Conservation (phyloP, 2,888 invertebrate genomes). For the Epistrophella euchroma region DNA sequence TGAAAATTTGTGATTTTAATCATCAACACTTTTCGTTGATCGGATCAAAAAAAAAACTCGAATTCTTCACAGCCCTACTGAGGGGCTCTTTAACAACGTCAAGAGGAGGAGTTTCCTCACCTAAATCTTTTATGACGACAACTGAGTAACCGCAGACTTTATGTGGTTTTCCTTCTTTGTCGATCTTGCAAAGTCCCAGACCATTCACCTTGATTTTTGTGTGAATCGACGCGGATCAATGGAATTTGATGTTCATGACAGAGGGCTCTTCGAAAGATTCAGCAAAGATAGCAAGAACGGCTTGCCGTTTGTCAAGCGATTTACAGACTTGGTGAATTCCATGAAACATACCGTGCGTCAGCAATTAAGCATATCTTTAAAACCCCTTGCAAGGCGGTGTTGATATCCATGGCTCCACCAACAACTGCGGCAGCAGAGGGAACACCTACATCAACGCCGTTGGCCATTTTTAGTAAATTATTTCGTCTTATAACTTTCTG, state of each 20-base stretch:
- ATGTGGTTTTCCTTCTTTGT: conserved; percentile 99
- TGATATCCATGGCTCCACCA: conserved; percentile 95
- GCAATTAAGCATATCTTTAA: conserved; percentile 97
- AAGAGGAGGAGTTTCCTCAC: conserved; percentile 97
- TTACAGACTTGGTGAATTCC: conserved; percentile 99
- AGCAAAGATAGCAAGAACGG: conserved; percentile 97
- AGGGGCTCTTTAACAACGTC: conserved; percentile 98
- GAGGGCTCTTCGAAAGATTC: conserved; percentile 99
- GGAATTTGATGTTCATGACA: conserved; percentile 99
- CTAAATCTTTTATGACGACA: conserved; percentile 99
- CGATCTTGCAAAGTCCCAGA: conserved; percentile 99
- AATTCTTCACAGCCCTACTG: no score
- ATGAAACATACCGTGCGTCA: conserved; percentile 97
- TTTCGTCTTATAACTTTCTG: conserved; percentile 81
- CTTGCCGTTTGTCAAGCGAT: conserved; percentile 98
- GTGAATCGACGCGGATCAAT: conserved; percentile 97
- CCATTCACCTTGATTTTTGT: conserved; percentile 99
- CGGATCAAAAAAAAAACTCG: no score
- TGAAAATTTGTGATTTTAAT: no score
- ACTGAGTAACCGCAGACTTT: conserved; percentile 99
- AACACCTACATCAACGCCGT: conserved; percentile 92
- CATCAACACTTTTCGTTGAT: no score
- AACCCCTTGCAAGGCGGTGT: conserved; percentile 98
- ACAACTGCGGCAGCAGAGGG: conserved; percentile 87
- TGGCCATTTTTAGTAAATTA: conserved; percentile 87